Evolutionary conservation across 2,797 vertebrate species (phyloP).

Genomic region (Tokudaia tokunoshimensis): DNA sequence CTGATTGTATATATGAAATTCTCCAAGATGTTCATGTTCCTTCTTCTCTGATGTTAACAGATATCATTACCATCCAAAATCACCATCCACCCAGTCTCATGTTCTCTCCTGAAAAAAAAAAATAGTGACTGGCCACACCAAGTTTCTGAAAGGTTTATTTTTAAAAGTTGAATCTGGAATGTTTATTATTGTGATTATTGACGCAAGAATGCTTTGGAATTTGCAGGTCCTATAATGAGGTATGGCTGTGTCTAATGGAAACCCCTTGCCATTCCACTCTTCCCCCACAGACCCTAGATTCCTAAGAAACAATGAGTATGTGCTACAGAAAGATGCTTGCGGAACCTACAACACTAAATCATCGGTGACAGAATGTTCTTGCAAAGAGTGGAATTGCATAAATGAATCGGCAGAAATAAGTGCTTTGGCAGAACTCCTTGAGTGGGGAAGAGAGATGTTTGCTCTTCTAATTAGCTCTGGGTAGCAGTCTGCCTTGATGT

Average conservation of each 20-base stretch:
- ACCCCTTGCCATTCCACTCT: slow-evolving; percentile 27
- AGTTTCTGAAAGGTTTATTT: slow-evolving; percentile 63
- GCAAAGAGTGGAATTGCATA: slow-evolving; percentile 75
- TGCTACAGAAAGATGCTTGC: slow-evolving; percentile 68
- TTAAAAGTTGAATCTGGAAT: slow-evolving; percentile 53
- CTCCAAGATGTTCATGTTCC: not conserved
- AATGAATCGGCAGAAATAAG: slow-evolving; percentile 77
- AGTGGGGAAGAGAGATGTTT: slow-evolving; percentile 64
- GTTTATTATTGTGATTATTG: slow-evolving; percentile 32
- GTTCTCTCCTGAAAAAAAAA: not conserved
- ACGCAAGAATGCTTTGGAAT: slow-evolving; percentile 56
- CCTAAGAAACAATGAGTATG: slow-evolving; percentile 60
- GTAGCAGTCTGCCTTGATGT: slow-evolving; percentile 81
- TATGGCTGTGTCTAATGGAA: slow-evolving; percentile 62
- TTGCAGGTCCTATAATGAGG: slow-evolving; percentile 46
- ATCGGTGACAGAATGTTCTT: slow-evolving; percentile 82
- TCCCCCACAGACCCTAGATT: slow-evolving; percentile 61
- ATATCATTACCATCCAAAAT: not conserved
- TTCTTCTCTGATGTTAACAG: slow-evolving; percentile 1
- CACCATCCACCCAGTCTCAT: not conserved
- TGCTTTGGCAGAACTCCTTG: slow-evolving; percentile 77
- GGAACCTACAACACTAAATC: slow-evolving; percentile 77
- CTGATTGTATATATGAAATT: not conserved
- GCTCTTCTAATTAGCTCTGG: slow-evolving; percentile 85
- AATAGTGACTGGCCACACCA: not conserved